These are phyloP conservation scores for Centropus unirufus DNA, from an alignment of 2,113 vertebrate genomes.

Conservation along the genomic window DNA sequence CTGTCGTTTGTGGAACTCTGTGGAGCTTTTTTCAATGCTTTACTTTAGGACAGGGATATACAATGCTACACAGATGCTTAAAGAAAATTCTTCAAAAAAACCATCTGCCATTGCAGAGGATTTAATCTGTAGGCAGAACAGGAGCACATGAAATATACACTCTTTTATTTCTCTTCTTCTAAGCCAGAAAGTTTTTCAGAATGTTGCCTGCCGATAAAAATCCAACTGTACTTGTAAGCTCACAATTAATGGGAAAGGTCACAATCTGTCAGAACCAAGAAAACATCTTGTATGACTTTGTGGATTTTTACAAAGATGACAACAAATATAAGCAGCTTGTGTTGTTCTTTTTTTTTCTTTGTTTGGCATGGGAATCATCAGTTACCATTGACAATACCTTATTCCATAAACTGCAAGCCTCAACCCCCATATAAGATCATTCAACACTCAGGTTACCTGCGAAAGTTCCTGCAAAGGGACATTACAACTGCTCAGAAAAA, in stretches of 20 bases:
- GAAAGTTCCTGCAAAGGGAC: neutral
- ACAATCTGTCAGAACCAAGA: neutral
- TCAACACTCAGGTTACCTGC: neutral
- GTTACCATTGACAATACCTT: neutral
- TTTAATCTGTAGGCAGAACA: neutral
- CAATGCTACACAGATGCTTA: neutral
- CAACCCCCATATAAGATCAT: neutral
- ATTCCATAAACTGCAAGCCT: neutral
- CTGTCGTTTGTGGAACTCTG: neutral
- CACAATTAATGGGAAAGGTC: neutral
- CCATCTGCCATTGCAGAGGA: neutral
- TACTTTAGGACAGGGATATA: neutral
- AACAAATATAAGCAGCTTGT: neutral
- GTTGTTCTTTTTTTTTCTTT: neutral
- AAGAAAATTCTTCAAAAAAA: neutral
- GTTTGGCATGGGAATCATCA: neutral
- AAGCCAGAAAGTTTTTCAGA: neutral
- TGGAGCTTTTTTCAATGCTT: neutral
- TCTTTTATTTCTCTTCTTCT: neutral
- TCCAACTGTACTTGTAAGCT: neutral
- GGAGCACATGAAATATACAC: neutral
- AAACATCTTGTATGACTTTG: neutral
- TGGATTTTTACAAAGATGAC: neutral
- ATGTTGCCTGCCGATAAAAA: neutral
- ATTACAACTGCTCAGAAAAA: neutral